These are phyloP conservation scores for Ciconia boyciana DNA, from an alignment of 2,113 vertebrate genomes.

Conservation along the genomic window DNA sequence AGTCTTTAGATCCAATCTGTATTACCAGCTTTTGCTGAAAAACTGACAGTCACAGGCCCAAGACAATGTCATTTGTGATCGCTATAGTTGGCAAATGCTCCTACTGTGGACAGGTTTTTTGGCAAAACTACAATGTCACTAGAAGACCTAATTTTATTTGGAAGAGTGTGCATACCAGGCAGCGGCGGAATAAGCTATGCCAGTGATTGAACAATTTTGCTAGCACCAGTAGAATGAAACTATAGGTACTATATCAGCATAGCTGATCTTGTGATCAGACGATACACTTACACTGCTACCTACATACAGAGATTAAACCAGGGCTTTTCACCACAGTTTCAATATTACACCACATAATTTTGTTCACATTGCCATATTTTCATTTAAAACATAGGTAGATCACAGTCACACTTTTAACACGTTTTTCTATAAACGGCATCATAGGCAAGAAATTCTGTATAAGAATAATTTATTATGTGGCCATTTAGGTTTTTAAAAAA, in stretches of 20 bases:
- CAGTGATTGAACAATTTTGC: background rate
- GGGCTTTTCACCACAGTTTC: background rate
- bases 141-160: background rate
- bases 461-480: background rate
- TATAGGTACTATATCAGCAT: background rate
- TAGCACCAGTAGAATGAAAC: background rate
- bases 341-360: background rate
- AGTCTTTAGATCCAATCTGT: background rate
- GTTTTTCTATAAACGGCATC: background rate
- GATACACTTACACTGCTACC: background rate
- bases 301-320: background rate
- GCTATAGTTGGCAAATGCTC: background rate
- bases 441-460: background rate
- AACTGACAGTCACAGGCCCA: background rate
- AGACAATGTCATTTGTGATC: rapidly evolving
- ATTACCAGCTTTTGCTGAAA: background rate
- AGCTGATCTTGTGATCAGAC: background rate
- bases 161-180: background rate
- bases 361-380: background rate
- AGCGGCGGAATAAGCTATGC: background rate
- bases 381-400: background rate
- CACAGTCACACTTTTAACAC: background rate
- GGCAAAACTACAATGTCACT: background rate
- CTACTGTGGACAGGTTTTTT: background rate
- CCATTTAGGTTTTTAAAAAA: background rate